phyloP scores from a whole-genome alignment of 2,888 invertebrate species.

The Kuschelorhynchus macadamiae region DNA sequence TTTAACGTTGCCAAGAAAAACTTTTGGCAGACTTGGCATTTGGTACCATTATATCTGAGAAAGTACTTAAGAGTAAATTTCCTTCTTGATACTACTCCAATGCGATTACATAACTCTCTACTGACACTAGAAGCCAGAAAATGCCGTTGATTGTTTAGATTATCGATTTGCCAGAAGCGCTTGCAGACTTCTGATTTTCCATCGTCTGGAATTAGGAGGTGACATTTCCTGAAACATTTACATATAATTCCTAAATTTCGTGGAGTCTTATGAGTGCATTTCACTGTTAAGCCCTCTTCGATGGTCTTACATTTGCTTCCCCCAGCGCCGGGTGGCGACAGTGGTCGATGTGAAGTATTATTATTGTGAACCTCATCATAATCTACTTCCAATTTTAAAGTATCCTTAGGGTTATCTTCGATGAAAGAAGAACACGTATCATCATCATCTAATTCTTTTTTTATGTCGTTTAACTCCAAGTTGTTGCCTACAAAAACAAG shows the following conservation, averaged over 20 bases:
- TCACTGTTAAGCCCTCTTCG: too few species aligned
- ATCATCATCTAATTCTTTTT: too few species aligned
- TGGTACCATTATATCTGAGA: neutral
- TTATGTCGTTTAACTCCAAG: too few species aligned
- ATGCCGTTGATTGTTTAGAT: neutral
- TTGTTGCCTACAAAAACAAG: too few species aligned
- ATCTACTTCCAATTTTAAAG: too few species aligned
- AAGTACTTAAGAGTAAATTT: neutral
- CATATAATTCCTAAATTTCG: neutral
- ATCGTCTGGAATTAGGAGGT: neutral
- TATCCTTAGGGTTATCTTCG: too few species aligned
- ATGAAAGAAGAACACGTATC: too few species aligned
- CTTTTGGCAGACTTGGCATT: neutral
- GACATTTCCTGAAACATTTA: slow-evolving; percentile 1
- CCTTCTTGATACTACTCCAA: neutral
- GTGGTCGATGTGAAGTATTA: too few species aligned
- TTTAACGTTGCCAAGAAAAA: slow-evolving; percentile 13
- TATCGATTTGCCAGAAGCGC: neutral
- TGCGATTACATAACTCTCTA: neutral
- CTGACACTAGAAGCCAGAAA: neutral
- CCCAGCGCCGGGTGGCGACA: too few species aligned
- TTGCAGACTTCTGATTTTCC: neutral
- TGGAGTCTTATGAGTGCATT: too few species aligned
- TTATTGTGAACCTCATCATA: too few species aligned
- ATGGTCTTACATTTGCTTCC: too few species aligned